Base-by-base conservation (phyloP, 2,113 vertebrate genomes). In the Pelodiscus sinensis region DNA sequence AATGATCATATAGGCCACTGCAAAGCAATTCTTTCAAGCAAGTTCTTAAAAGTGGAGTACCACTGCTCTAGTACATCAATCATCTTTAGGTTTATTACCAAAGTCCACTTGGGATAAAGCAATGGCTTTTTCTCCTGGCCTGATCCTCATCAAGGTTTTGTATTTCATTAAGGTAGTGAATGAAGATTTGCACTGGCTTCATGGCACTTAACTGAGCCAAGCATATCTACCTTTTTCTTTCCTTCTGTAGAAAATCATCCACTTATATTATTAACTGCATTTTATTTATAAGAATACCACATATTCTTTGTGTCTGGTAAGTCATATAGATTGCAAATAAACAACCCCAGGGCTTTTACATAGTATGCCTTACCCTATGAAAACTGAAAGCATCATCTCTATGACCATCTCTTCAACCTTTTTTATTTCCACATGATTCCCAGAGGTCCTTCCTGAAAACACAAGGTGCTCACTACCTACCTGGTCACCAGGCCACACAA, bases 401-500 rank as follows among this genome's bases (percentile, higher is more conserved):
- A 25, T 77, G 38, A 14, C 38, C 21, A 35, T 75, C 35, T 75
- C 38, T 77, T 77, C 44, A 77, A 13, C 13, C 12, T 75, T 22
- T 68, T 68, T 54, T 3, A 0, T 54, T 79, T 54, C 51, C 16
- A 52, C 21, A 68, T 5, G 78, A 16, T 57, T 71, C 75, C 14
- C 57, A 62, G 52, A 0, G 0, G 25, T 86, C 71, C 22, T 27
- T 14, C 51, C 35, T 0, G 2, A 81, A 57, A 94, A 92, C 31
- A 24, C 2, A 31, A 31, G 16, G 12, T 5, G 16, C n/a, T 19
- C 24, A 51, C 14, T 18, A 25, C 56, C 79, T 58, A 84, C 51
- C 27, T 24, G 73, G 73, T 35, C 24, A 57, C 24, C 1, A 0
- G 0, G 68, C 18, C 0, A 0, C 18, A 5, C 0, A 1, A 55